Evolutionary conservation across 2,888 invertebrate species (phyloP).

Genomic region (Lochmaea capreae): DNA sequence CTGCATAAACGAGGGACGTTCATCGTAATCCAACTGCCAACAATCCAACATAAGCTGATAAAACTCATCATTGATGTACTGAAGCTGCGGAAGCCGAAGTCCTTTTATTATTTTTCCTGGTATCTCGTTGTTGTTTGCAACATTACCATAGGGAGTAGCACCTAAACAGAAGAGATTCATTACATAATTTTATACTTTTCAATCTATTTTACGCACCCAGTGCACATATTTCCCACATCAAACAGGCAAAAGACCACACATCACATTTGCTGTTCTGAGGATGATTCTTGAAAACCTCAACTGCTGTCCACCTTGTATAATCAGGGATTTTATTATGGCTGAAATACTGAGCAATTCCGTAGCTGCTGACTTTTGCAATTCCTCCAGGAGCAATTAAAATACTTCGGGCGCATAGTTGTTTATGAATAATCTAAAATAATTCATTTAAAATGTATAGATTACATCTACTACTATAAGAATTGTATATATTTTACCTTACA

Average conservation of each 20-base stretch:
- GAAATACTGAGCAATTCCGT: conserved; percentile 78
- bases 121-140: conserved; percentile 76
- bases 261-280: conserved; percentile 79
- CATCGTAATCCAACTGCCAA: conserved; percentile 86
- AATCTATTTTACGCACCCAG: conserved; percentile 68
- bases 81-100: conserved; percentile 78
- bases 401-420: conserved; percentile 78
- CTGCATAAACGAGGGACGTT: conserved; percentile 78
- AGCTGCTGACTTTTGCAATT: conserved; percentile 75
- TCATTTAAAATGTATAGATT: conserved; percentile 12
- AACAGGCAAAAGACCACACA: conserved; percentile 85
- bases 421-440: conserved; percentile 73
- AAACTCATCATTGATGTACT: conserved; percentile 80
- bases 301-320: conserved; percentile 82
- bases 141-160: conserved; percentile 81
- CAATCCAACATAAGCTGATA: conserved; percentile 87
- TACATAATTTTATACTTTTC: not conserved
- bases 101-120: conserved; percentile 77
- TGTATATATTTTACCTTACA: conserved; percentile 65
- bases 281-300: conserved; percentile 79
- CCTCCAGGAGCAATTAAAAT: conserved; percentile 68
- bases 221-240: conserved; percentile 86
- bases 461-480: not conserved
- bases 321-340: conserved; percentile 76
- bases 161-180: conserved; percentile 60